phyloP scores from a whole-genome alignment of 2,797 vertebrate species.

The Lindbergichthys nudifrons region DNA sequence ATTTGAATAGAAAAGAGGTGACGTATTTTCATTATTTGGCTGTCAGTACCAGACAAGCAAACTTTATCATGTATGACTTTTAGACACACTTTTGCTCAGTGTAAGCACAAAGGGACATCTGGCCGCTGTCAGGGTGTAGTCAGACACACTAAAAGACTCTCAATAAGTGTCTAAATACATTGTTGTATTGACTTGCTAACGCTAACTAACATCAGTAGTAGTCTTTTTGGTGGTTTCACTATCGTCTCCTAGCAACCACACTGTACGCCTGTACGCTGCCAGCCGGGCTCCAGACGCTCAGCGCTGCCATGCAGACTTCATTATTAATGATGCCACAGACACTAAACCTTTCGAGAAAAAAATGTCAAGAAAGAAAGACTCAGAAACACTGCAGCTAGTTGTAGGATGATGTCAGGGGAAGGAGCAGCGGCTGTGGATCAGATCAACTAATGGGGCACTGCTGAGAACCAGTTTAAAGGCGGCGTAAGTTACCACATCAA shows the following conservation, averaged over 20 bases:
- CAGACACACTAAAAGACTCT: not conserved
- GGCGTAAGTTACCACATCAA: constrained; percentile 47
- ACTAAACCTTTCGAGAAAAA: constrained; percentile 58
- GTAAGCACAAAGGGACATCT: not conserved
- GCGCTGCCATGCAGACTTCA: constrained; percentile 49
- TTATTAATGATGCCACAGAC: constrained; percentile 80
- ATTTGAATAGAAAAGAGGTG: constrained; percentile 71
- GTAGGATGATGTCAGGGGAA: constrained; percentile 22
- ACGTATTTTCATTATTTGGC: constrained; percentile 37
- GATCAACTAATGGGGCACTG: constrained; percentile 2
- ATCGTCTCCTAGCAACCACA: constrained; percentile 72
- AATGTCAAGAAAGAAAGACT: constrained; percentile 50
- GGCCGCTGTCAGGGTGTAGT: not conserved
- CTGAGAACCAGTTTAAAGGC: constrained; percentile 30
- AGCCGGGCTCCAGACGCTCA: constrained; percentile 62
- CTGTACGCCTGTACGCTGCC: constrained; percentile 39
- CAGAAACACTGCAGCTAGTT: constrained; percentile 4
- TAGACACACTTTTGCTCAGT: not conserved
- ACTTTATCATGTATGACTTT: not conserved
- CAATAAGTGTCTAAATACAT: not conserved
- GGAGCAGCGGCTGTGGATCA: constrained; percentile 19
- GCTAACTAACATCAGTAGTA: not conserved
- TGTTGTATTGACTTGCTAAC: not conserved
- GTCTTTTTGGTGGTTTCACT: not conserved
- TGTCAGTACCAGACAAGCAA: constrained; percentile 3